Base-by-base conservation (phyloP, 2,888 invertebrate species). In the Leptura quadrifasciata region DNA sequence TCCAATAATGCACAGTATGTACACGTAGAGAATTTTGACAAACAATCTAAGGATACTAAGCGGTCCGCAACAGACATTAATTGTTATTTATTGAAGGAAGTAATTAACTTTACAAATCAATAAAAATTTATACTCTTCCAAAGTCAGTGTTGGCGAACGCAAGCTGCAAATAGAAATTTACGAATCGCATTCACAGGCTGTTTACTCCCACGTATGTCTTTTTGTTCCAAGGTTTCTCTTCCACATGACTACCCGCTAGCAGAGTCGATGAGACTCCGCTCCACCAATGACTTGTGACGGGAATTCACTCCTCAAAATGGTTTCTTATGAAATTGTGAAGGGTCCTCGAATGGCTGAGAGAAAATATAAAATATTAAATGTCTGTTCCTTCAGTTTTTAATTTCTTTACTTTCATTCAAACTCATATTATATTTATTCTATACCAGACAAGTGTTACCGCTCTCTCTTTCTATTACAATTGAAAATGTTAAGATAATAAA, bases 91-190 rank as follows among this genome's bases (percentile, higher is more conserved):
- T 52, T 15, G 54, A 24, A 15, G 27, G 65, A 65, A 65, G 27
- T 21, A 65, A 65, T 65, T 65, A 65, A 65, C 20, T 47, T 35
- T n/a, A 20, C 15, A 20, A 52, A 39, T 60, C 60, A 18, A 69
- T 60, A 60, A 61, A 61, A 58, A 52, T 70, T 39, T 70, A 72
- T 63, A 31, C 63, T 17, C 15, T 17, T 21, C 55, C 18, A 31
- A 63, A 60, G 64, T 72, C 64, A 64, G 31, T 31, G 54, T 35
- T 31, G 47, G 63, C 47, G 17, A 68, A 24, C 52, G 12, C 58
- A 1, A 47, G 27, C 72, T 64, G 24, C 69, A 69, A 74, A 69
- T 74, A 61, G 61, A 74, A 69, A 74, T 74, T 69, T 74, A 74
- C 60, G 27, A 27, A 39, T 20, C 27, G 17, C 74, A 24, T 74